These are phyloP conservation scores for Aelia acuminata DNA, from an alignment of 2,888 invertebrate species.

Conservation along the genomic window DNA sequence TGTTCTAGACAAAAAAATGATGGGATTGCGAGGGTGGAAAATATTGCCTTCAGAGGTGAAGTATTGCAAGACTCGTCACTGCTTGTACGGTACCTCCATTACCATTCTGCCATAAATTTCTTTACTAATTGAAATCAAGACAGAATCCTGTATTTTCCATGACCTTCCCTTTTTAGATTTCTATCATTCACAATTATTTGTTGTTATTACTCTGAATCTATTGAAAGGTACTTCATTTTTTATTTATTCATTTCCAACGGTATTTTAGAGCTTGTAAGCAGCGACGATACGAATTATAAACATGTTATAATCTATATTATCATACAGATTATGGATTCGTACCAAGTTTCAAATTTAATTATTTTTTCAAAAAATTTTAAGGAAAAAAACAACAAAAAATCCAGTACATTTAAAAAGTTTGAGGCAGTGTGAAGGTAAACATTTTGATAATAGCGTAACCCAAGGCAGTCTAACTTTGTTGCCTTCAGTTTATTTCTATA, in stretches of 20 bases:
- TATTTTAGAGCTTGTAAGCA: no score
- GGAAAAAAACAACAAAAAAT: neutral
- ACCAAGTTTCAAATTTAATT: no score
- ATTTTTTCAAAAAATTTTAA: no score
- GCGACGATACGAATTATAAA: no score
- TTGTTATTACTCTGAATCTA: no score
- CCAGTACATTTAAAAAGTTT: neutral
- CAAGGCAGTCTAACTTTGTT: neutral
- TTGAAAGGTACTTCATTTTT: no score
- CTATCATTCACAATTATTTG: no score
- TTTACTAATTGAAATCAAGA: neutral
- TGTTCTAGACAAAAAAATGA: constrained; percentile 12
- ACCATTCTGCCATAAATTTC: neutral
- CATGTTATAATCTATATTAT: no score
- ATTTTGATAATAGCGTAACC: neutral
- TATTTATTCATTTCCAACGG: no score
- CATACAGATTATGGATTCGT: no score
- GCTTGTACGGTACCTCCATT: neutral
- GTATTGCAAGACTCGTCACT: neutral
- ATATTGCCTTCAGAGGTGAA: neutral
- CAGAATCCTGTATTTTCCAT: neutral
- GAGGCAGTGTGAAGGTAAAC: neutral
- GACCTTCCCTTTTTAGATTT: neutral
- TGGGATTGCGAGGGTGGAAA: constrained; percentile 1
- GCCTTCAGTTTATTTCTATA: neutral